These are phyloP conservation scores for Drosophila engyochracea DNA, from an alignment of 2,888 invertebrate genomes.

Conservation along the genomic window DNA sequence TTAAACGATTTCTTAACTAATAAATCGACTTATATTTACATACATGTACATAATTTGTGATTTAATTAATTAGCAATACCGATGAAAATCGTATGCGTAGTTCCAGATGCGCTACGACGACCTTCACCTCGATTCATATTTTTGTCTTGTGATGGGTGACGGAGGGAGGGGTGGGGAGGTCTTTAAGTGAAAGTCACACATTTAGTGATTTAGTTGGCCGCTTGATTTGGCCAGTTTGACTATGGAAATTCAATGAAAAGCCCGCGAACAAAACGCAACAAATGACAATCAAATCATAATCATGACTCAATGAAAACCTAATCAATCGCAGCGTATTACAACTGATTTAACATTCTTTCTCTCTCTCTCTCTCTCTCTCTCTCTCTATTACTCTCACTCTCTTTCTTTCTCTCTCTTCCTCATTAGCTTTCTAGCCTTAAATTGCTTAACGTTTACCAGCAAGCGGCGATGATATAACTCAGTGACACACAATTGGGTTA, in stretches of 20 bases:
- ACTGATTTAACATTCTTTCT: constrained; percentile 4
- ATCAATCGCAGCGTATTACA: constrained; percentile 9
- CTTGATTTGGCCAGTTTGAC: not conserved
- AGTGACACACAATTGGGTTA: constrained; percentile 25
- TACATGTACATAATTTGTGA: constrained; percentile 58
- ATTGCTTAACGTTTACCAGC: constrained; percentile 20
- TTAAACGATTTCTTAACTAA: constrained; percentile 64
- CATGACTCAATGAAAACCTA: constrained; percentile 27
- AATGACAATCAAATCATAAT: constrained; percentile 31
- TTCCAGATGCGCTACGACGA: constrained; percentile 12
- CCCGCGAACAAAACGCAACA: constrained; percentile 21
- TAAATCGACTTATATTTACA: constrained; percentile 52
- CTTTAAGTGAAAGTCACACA: constrained; percentile 39
- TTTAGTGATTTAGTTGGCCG: constrained; percentile 10
- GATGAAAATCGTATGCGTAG: not conserved
- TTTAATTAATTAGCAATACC: not conserved
- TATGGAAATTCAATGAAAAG: constrained; percentile 54
- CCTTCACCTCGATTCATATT: constrained; percentile 22
- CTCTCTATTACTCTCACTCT: not conserved
- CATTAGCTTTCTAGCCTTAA: not conserved
- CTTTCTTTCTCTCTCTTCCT: not conserved
- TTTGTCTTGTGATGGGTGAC: not conserved
- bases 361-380: not conserved
- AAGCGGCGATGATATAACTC: constrained; percentile 28
- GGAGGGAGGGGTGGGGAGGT: rapidly evolving